Evolutionary conservation across 2,113 vertebrate species (phyloP).

Genomic region (Empidonax alnorum): DNA sequence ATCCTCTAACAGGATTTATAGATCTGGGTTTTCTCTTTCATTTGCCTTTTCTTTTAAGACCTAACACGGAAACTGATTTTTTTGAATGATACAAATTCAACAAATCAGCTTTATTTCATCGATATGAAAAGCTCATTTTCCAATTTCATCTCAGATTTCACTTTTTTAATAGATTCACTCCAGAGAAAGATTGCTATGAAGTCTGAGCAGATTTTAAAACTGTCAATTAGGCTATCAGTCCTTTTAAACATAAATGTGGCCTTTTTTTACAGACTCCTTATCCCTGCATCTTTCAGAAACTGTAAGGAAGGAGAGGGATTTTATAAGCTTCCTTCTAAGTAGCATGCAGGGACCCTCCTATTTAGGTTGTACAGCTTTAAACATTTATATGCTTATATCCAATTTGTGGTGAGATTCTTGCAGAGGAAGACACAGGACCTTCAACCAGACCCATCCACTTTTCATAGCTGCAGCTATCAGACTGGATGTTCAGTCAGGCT

Average conservation of each 20-base stretch:
- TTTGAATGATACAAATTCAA: slow-evolving; percentile 28
- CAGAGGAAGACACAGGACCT: not conserved
- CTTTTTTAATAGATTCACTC: not conserved
- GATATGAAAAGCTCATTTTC: slow-evolving; percentile 9
- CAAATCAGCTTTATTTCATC: slow-evolving; percentile 27
- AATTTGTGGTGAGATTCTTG: not conserved
- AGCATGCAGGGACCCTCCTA: not conserved
- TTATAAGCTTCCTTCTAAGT: not conserved
- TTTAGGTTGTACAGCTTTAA: not conserved
- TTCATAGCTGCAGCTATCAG: not conserved
- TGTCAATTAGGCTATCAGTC: not conserved
- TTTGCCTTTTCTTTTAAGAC: slow-evolving; percentile 14
- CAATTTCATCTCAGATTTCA: not conserved
- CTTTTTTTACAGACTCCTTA: not conserved
- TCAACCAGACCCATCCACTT: not conserved
- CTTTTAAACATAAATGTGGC: not conserved
- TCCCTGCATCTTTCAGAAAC: not conserved
- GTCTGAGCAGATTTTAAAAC: slow-evolving; percentile 13
- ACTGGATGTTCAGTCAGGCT: not conserved
- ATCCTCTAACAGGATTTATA: not conserved
- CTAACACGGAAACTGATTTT: not conserved
- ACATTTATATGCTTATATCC: not conserved
- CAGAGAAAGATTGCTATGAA: not conserved
- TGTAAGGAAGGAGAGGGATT: not conserved
- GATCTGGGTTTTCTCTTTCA: not conserved